A percentile compares a stretch with the other conserved stretches of the same genome.
These are phyloP conservation scores for Homarus americanus DNA, from an alignment of 1,140 invertebrate genomes.

Conservation along the genomic window DNA sequence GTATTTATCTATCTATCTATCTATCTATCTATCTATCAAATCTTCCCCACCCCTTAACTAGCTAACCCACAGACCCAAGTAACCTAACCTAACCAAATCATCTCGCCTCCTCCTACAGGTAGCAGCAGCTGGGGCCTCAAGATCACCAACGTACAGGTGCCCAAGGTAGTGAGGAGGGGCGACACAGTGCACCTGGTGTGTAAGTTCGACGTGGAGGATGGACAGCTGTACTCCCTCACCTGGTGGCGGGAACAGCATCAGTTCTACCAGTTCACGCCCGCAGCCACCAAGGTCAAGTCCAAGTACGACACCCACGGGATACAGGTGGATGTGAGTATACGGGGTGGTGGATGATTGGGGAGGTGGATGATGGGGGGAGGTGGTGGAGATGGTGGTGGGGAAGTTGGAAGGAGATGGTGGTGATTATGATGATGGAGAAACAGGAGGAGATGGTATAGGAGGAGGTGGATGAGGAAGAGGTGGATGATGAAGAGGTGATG, in stretches of 20 bases:
- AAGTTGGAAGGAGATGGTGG: neutral
- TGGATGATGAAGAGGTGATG: neutral
- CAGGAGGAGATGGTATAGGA: neutral
- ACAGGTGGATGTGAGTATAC: conserved; percentile 36
- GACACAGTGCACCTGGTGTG: conserved; percentile 33
- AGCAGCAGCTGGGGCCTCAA: neutral
- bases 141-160: conserved; percentile 37
- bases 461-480: neutral
- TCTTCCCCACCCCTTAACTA: too few relatives aligned
- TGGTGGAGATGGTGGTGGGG: neutral
- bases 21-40: too few relatives aligned
- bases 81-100: too few relatives aligned
- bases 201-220: conserved; percentile 29
- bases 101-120: too few relatives aligned
- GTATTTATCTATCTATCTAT: too few relatives aligned
- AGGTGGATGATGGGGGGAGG: too few relatives aligned
- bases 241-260: conserved; percentile 51
- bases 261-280: conserved; percentile 55
- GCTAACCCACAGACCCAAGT: too few relatives aligned
- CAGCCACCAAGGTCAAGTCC: conserved; percentile 29
- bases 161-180: neutral
- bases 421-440: too few relatives aligned
- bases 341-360: neutral
- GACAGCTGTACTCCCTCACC: conserved; percentile 37
- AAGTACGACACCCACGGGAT: conserved; percentile 39